A percentile compares a stretch with the other conserved stretches of the same genome.
These are phyloP conservation scores for Trachythela sp. DNA, from an alignment of 64 coral and sea anemone genomes.

Conservation along the genomic window DNA sequence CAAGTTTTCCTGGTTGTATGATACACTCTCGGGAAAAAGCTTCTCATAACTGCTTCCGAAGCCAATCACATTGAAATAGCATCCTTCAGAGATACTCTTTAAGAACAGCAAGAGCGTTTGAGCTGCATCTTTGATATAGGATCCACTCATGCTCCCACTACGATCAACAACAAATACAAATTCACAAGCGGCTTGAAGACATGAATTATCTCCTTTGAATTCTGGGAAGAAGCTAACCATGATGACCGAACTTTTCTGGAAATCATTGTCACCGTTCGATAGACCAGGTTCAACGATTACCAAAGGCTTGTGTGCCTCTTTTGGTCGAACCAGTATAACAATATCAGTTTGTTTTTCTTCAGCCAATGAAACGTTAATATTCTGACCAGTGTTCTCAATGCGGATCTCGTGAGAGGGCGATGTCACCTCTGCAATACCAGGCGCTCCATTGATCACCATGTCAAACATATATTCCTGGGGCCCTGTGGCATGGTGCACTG, in stretches of 20 bases:
- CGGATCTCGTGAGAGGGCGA: background rate
- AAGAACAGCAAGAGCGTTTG: conserved; percentile 46
- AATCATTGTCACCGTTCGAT: background rate
- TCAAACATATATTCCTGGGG: conserved; percentile 46
- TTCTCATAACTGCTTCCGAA: conserved; percentile 32
- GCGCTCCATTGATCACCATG: conserved; percentile 4
- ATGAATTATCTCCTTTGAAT: conserved; percentile 15
- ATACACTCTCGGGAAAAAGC: conserved; percentile 34
- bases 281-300: conserved; percentile 35
- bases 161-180: conserved; percentile 53
- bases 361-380: background rate
- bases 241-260: conserved; percentile 25
- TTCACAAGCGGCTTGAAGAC: conserved; percentile 7
- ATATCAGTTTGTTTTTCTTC: background rate
- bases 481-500: background rate
- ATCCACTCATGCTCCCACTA: conserved; percentile 47
- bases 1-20: conserved; percentile 22
- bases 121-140: conserved; percentile 18
- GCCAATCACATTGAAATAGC: conserved; percentile 51
- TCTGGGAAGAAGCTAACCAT: conserved; percentile 58
- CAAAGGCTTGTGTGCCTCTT: background rate
- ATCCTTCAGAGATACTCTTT: conserved; percentile 44
- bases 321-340: background rate
- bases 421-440: background rate
- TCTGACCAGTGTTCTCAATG: background rate